phyloP scores from a whole-genome alignment of 2,113 vertebrate genomes.

The Pituophis catenifer region DNA sequence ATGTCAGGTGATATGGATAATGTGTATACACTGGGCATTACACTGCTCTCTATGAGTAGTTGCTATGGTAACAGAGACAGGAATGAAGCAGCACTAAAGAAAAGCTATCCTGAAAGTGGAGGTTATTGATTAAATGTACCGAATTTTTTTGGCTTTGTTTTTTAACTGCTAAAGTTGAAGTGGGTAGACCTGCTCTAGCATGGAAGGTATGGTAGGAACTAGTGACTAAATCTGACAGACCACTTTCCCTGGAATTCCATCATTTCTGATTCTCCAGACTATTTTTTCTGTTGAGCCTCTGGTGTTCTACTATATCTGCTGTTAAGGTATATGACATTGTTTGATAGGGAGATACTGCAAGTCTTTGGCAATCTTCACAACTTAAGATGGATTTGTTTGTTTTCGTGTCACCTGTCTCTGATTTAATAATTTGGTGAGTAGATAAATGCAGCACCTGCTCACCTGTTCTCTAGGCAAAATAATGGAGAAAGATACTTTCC shows the following conservation, averaged over 20 bases:
- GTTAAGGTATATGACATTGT: conserved; percentile 12
- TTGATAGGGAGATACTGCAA: conserved; percentile 16
- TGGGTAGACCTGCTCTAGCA: not conserved
- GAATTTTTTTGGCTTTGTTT: not conserved
- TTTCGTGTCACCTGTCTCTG: conserved; percentile 11
- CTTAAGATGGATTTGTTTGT: not conserved
- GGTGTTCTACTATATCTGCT: not conserved
- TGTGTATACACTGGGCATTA: conserved; percentile 62
- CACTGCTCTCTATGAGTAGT: conserved; percentile 60
- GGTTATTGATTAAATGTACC: conserved; percentile 66
- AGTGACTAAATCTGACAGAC: not conserved
- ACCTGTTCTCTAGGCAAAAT: not conserved
- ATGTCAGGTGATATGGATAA: conserved; percentile 62
- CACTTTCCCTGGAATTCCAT: not conserved
- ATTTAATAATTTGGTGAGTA: not conserved
- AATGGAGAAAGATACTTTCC: not conserved
- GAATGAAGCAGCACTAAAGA: conserved; percentile 60
- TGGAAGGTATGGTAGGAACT: not conserved
- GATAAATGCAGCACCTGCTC: conserved; percentile 8
- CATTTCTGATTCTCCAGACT: not conserved
- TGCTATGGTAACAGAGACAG: conserved; percentile 71
- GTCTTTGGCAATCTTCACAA: not conserved
- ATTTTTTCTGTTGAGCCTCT: conserved; percentile 11
- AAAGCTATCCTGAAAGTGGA: conserved; percentile 64
- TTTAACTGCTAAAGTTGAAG: not conserved